A percentile compares a stretch with the other conserved stretches of the same genome.
These are phyloP conservation scores for Cosmia trapezina DNA, from an alignment of 2,888 invertebrate species.

Conservation along the genomic window DNA sequence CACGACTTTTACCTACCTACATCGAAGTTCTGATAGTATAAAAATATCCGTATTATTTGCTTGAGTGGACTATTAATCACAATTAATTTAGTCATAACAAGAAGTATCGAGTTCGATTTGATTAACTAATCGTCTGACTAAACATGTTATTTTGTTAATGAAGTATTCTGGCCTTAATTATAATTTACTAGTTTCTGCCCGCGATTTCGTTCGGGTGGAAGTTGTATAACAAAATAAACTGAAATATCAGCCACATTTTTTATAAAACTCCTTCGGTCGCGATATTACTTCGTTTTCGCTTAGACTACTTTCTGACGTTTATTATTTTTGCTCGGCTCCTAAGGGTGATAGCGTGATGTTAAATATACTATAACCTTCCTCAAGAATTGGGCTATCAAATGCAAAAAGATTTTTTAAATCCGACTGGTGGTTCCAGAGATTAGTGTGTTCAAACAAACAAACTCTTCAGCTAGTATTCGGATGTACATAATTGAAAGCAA, in stretches of 20 bases:
- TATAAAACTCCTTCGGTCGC: too few species aligned
- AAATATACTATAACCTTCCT: neutral
- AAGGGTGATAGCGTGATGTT: neutral
- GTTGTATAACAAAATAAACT: too few species aligned
- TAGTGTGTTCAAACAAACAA: neutral
- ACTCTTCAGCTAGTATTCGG: conserved; percentile 5
- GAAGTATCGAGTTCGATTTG: conserved; percentile 55
- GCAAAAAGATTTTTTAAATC: neutral
- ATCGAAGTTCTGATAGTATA: conserved; percentile 69
- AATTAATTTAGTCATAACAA: conserved; percentile 73
- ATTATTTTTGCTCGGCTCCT: neutral
- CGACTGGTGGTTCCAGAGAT: neutral
- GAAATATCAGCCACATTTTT: too few species aligned
- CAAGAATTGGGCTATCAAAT: neutral
- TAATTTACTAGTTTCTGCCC: neutral
- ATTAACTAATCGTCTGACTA: conserved; percentile 55
- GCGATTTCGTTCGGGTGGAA: neutral
- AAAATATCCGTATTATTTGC: conserved; percentile 71
- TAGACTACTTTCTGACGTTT: neutral
- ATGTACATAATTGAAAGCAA: conserved; percentile 30
- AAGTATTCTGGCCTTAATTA: conserved; percentile 30
- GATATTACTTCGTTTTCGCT: neutral
- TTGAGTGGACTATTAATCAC: conserved; percentile 71
- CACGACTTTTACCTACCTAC: conserved; percentile 77
- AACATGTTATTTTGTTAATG: conserved; percentile 45